Base-by-base conservation (phyloP, 2,113 vertebrate species). In the Galemys pyrenaicus region DNA sequence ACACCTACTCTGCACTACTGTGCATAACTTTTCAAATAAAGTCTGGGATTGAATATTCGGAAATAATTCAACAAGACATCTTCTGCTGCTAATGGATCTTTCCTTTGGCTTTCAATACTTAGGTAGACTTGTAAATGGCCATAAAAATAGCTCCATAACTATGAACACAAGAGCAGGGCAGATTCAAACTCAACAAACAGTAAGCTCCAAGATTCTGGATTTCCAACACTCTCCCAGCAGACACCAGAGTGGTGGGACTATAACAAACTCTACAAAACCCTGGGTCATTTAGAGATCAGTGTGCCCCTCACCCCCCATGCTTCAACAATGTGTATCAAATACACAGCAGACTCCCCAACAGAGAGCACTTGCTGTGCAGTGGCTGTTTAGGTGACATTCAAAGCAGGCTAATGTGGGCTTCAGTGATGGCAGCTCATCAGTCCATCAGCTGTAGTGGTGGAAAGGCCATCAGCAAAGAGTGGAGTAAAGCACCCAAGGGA, bases 61-160 rank as follows among this genome's bases (percentile, higher is more conserved):
- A 90, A 90, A 67, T 54, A 68, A 16, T 82, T 91, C 37, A 83
- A 75, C 44, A 46, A 73, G 94, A 84, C 39, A 92, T 13, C 2
- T 44, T 77, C 22, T 32, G 39, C 39, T 77, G 35, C 67, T 51
- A 44, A 41, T 35, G 46, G 37, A n/a, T 46, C 56, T 85, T 65
- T 64, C n/a, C 77, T 70, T 70, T 54, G 44, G 46, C 56, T 37
- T 77, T 58, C 22, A 26, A 1, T 22, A 46, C 22, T 77, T 39
- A 44, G 44, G 65, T 35, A 62, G 56, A 64, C 79, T 64, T 60
- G 9, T 51, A 85, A 51, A 28, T 54, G 54, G 54, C 35, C 64
- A 35, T 60, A 56, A 89, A 68, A 67, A 67, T 0, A 74, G 80
- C 6, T 65, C 15, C 32, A 19, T 28, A 24, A 41, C 13, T 51